These are phyloP conservation scores for Aradophagus sp. DNA, from an alignment of 1,140 invertebrate genomes.

Conservation along the genomic window DNA sequence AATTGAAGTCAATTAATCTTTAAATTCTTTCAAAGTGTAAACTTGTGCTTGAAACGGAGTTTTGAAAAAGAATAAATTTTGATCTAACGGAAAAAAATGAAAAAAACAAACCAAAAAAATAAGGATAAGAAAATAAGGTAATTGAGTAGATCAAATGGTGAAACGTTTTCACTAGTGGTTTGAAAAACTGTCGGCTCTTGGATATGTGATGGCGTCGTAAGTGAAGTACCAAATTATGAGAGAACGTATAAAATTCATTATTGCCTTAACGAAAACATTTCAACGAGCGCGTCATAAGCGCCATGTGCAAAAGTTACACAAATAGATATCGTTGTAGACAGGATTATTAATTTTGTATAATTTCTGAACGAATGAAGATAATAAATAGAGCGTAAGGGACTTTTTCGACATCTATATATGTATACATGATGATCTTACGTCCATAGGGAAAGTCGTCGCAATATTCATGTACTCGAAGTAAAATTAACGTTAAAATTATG, in stretches of 20 bases:
- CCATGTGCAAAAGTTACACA: slow-evolving; percentile 28
- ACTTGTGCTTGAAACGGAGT: too few species aligned
- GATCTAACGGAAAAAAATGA: too few species aligned
- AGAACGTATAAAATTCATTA: slow-evolving; percentile 40
- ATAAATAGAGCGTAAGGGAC: slow-evolving; percentile 45
- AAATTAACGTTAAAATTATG: too few species aligned
- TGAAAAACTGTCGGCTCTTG: slow-evolving; percentile 24
- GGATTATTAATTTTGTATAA: slow-evolving; percentile 46
- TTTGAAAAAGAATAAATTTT: too few species aligned
- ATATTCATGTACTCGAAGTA: too few species aligned
- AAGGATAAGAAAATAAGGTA: too few species aligned
- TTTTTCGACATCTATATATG: slow-evolving; percentile 22
- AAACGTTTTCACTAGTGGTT: slow-evolving; percentile 13
- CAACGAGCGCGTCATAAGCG: slow-evolving; percentile 14
- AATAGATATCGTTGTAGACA: slow-evolving; percentile 30
- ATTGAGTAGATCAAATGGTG: too few species aligned
- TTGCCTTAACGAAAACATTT: slow-evolving; percentile 51
- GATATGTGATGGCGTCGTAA: slow-evolving; percentile 37
- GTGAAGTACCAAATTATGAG: slow-evolving; percentile 34
- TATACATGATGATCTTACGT: too few species aligned
- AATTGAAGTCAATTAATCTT: too few species aligned
- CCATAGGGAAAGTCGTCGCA: too few species aligned
- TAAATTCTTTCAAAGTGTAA: too few species aligned
- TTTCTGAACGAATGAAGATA: slow-evolving; percentile 47
- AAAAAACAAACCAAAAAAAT: too few species aligned